Conservation (phyloP, 2,113 vertebrate genomes). For the Hystrix cristata region DNA sequence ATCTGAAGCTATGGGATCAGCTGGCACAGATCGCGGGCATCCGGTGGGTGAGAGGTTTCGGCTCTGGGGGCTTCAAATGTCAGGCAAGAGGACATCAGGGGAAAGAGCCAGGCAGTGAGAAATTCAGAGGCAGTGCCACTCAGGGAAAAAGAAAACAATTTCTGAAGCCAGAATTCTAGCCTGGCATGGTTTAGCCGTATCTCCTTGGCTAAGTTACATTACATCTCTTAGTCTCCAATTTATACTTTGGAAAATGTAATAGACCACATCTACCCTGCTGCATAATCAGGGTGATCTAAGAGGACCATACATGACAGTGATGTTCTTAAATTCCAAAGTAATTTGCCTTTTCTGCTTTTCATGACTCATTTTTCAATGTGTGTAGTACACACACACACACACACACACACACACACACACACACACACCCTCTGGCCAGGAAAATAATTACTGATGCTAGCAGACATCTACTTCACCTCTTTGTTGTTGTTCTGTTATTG, state of each 20-base stretch:
- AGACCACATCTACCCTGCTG: fast-evolving
- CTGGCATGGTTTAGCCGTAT: too few relatives aligned
- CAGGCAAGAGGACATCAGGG: fast-evolving
- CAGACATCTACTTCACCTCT: not conserved
- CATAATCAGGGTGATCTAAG: not conserved
- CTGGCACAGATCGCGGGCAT: fast-evolving
- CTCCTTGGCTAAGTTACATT: not conserved
- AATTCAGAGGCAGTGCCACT: not conserved
- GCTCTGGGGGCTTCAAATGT: fast-evolving
- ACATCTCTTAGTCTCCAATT: not conserved
- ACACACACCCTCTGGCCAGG: too few relatives aligned
- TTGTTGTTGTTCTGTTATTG: not conserved
- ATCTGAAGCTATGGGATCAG: too few relatives aligned
- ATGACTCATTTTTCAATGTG: fast-evolving
- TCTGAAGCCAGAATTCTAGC: not conserved
- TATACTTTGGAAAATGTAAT: not conserved
- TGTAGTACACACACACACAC: not conserved
- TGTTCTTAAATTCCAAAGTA: not conserved
- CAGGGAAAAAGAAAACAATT: not conserved
- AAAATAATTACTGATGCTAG: not conserved
- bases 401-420: not conserved
- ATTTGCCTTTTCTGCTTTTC: fast-evolving
- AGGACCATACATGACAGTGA: not conserved
- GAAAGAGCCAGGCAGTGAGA: too few relatives aligned
- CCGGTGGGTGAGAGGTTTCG: not conserved